Evolutionary conservation across 2,888 invertebrate species (phyloP).

Genomic region (Lasioglossum morio): DNA sequence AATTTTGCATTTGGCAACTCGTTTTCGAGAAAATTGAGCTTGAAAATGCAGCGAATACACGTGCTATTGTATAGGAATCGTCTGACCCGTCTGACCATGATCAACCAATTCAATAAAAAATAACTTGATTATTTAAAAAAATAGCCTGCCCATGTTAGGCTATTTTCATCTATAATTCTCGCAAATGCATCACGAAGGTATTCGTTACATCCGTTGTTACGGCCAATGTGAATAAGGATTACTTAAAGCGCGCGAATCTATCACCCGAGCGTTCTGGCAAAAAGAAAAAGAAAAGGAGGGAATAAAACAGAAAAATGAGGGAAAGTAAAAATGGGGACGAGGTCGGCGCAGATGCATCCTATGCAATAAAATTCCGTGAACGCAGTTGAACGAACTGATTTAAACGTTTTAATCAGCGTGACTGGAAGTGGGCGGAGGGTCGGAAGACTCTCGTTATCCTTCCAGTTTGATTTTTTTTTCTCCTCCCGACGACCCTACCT

Average conservation of each 20-base stretch:
- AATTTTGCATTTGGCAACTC: too few species aligned
- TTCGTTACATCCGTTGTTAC: not conserved
- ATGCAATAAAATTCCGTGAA: constrained; percentile 8
- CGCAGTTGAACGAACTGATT: constrained; percentile 22
- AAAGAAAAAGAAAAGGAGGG: not conserved
- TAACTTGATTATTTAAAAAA: not conserved
- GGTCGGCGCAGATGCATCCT: not conserved
- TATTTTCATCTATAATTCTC: not conserved
- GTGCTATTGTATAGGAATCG: too few species aligned
- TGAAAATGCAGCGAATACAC: too few species aligned
- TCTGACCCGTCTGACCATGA: too few species aligned
- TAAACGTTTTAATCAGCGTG: constrained; percentile 40
- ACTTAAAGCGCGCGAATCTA: not conserved
- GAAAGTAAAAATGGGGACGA: not conserved
- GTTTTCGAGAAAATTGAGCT: too few species aligned
- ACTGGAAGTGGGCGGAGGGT: constrained; percentile 6
- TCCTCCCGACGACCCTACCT: not conserved
- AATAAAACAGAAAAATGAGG: not conserved
- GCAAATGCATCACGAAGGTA: not conserved
- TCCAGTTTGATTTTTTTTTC: constrained; percentile 3
- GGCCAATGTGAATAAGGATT: not conserved
- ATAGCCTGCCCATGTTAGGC: not conserved
- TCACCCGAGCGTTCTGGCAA: not conserved
- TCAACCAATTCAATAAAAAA: too few species aligned
- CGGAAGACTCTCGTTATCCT: constrained; percentile 29